These are phyloP conservation scores for Criorhina ranunculi DNA, from an alignment of 2,888 invertebrate species.

Conservation along the genomic window DNA sequence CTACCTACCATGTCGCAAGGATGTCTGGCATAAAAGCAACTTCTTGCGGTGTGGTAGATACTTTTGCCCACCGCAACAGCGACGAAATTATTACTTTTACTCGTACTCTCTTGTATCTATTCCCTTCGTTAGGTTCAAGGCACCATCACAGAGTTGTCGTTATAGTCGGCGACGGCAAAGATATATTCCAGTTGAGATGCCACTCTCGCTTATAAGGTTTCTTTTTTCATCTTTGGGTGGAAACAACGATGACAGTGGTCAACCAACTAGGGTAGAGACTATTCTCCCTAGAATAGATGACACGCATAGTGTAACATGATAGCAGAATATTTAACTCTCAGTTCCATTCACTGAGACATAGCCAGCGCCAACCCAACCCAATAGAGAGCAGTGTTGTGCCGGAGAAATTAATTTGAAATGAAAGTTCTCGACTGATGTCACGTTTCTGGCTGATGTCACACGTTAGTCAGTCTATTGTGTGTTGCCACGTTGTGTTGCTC, in stretches of 20 bases:
- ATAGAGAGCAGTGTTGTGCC: slow-evolving; percentile 8
- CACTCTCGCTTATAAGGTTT: slow-evolving; percentile 59
- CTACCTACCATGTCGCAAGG: slow-evolving; percentile 42
- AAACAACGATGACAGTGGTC: slow-evolving; percentile 58
- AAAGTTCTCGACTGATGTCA: slow-evolving; percentile 69
- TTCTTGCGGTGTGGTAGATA: slow-evolving; percentile 48
- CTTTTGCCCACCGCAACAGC: slow-evolving; percentile 34
- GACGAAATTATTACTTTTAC: slow-evolving; percentile 20
- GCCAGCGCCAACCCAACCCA: slow-evolving; percentile 34
- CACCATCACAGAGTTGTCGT: slow-evolving; percentile 56
- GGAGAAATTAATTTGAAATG: slow-evolving; percentile 47
- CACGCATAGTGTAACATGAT: slow-evolving; percentile 55
- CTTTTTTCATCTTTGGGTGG: slow-evolving; percentile 39
- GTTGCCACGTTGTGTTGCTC: slow-evolving; percentile 2
- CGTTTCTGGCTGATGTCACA: slow-evolving; percentile 69
- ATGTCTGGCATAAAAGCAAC: slow-evolving; percentile 63
- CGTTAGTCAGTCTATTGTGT: neutral
- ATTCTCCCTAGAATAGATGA: slow-evolving; percentile 31
- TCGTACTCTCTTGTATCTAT: too few species aligned
- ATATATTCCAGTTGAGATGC: slow-evolving; percentile 45
- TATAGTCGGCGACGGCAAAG: slow-evolving; percentile 31
- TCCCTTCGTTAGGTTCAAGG: slow-evolving; percentile 64
- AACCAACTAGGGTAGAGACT: slow-evolving; percentile 43
- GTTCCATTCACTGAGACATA: slow-evolving; percentile 35
- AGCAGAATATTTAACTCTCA: slow-evolving; percentile 29